Base-by-base conservation (phyloP, 2,797 vertebrate genomes). In the Leucoraja ocellata region DNA sequence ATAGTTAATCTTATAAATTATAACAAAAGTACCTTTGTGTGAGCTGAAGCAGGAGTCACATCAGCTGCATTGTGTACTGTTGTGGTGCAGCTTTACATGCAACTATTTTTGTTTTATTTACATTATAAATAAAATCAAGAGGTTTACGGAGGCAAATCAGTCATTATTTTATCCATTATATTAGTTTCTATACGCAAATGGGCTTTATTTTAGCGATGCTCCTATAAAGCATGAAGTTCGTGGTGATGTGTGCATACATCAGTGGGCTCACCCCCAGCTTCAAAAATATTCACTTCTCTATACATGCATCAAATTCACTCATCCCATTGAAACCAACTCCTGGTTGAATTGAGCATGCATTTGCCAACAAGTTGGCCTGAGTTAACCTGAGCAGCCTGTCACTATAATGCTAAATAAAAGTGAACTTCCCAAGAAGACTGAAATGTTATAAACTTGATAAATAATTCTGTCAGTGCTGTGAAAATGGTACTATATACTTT, bases 401-500 rank as follows among this genome's bases (percentile, higher is more conserved):
- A 74, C 90, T 74, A 74, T 92, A n/a, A 76, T 92, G 23, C 11
- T 74, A 91, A 73, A 91, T 91, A 76, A 76, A 14, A 10, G 36
- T 25, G 39, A 28, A 54, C 21, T n/a, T 76, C 21, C 39, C 25
- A 54, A 92, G 13, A 92, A 54, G 39, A 25, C 71, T 74, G 90
- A 54, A 92, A 92, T 92, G 71, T 92, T 76, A 76, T 92, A 92
- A 92, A 58, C 39, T 54, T 92, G 90, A 92, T 92, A 76, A 39
- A 92, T 92, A 76, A 23, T 92, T 92, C 90, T 76, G 90, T 92
- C 90, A 54, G 46, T 76, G 39, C 39, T 92, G 21, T 9, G 25
- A n/a, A 92, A 92, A 92, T 92, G 39, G 46, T 92, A 92, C 90
- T 76, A 76, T 92, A 92, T 54, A 92, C 68, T 71, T 92, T 74